Percentiles rank a stretch among this genome's conserved stretches.
Evolutionary conservation across 2,888 invertebrate genomes (phyloP).

Genomic region (Hyles lineata): DNA sequence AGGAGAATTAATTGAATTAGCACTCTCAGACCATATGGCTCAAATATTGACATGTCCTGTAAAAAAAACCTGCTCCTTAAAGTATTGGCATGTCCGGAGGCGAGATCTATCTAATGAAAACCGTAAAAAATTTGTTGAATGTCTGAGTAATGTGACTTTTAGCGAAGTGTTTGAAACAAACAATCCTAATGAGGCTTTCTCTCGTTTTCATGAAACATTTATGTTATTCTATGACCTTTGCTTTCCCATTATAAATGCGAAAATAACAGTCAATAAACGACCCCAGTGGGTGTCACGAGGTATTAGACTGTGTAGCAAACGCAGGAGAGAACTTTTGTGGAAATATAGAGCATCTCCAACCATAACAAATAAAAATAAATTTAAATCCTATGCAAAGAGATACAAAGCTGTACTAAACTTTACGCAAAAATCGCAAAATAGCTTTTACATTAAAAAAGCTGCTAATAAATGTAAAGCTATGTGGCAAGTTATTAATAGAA

Average conservation of each 20-base stretch:
- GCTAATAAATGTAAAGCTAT: too few species aligned
- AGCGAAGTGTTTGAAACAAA: not conserved
- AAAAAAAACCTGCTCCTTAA: not conserved
- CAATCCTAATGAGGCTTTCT: not conserved
- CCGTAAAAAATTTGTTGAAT: not conserved
- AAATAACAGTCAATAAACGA: not conserved
- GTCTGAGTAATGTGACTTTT: not conserved
- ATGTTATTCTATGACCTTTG: not conserved
- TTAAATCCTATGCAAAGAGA: too few species aligned
- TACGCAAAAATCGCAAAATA: too few species aligned
- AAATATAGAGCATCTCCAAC: too few species aligned
- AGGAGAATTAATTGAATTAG: not conserved
- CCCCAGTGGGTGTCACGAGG: not conserved
- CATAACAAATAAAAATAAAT: too few species aligned
- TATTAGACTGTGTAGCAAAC: not conserved
- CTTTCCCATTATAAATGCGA: not conserved
- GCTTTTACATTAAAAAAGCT: too few species aligned
- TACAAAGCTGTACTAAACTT: too few species aligned
- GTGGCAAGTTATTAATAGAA: too few species aligned
- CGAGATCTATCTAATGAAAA: not conserved
- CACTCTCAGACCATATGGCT: too few species aligned
- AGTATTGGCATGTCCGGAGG: not conserved
- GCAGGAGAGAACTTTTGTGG: too few species aligned
- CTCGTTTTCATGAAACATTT: not conserved
- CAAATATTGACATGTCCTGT: not conserved